Conservation (phyloP, 2,113 vertebrate species). For the Todiramphus saurophagus region DNA sequence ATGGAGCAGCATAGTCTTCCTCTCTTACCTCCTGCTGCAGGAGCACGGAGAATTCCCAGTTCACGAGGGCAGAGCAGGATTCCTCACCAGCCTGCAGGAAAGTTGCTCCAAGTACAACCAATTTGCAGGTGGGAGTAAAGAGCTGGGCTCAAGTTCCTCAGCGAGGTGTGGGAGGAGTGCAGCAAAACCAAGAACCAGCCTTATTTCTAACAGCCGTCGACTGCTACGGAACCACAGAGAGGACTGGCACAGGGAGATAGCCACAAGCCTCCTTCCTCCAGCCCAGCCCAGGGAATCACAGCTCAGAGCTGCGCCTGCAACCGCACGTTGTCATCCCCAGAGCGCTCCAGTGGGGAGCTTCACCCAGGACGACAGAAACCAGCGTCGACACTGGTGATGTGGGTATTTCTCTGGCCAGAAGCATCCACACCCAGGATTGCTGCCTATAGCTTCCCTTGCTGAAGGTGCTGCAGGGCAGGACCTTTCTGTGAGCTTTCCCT, state of each 20-base stretch:
- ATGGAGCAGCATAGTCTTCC: not conserved
- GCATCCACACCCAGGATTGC: not conserved
- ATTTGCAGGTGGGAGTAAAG: not conserved
- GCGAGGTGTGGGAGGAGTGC: not conserved
- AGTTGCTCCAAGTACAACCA: not conserved
- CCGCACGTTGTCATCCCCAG: not conserved
- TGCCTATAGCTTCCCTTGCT: not conserved
- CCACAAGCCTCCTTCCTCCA: not conserved
- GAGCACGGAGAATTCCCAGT: not conserved
- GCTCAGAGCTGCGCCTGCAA: not conserved
- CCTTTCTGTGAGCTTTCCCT: not conserved
- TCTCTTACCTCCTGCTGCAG: not conserved
- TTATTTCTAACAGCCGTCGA: not conserved
- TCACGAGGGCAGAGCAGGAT: not conserved
- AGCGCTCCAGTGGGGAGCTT: not conserved
- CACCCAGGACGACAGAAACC: not conserved
- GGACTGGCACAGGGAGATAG: not conserved
- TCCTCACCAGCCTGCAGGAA: not conserved
- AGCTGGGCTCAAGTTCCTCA: not conserved
- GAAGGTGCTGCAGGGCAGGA: not conserved
- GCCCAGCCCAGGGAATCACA: not conserved
- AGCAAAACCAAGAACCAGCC: not conserved
- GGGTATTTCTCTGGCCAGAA: not conserved
- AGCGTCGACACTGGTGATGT: fast-evolving
- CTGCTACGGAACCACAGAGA: not conserved